These are phyloP conservation scores for Megaceryle torquata DNA, from an alignment of 2,113 vertebrate genomes.

Conservation along the genomic window DNA sequence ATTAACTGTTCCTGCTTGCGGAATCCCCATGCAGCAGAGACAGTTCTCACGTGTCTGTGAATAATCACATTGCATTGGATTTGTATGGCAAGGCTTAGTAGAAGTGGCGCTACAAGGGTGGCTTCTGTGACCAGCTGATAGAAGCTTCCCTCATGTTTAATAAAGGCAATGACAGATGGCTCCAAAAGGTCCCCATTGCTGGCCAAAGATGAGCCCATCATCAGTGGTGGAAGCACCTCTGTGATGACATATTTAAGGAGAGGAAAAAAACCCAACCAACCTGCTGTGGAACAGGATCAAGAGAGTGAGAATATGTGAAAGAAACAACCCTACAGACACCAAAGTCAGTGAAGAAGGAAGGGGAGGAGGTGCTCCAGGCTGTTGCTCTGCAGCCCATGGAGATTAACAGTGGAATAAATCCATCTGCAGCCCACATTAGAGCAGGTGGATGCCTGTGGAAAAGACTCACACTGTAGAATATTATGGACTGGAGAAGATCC, in stretches of 20 bases:
- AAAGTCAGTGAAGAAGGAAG: not conserved
- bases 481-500: not conserved
- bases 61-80: rapidly evolving
- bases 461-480: not conserved
- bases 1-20: not conserved
- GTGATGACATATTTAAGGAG: not conserved
- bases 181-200: rapidly evolving
- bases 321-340: not conserved
- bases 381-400: rapidly evolving
- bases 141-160: rapidly evolving
- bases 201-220: not conserved
- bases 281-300: rapidly evolving
- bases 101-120: rapidly evolving
- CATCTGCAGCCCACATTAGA: rapidly evolving
- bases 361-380: not conserved
- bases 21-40: not conserved
- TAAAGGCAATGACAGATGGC: rapidly evolving
- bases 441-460: not conserved
- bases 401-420: not conserved
- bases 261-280: not conserved
- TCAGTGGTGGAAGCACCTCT: rapidly evolving
- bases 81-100: not conserved
- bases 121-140: not conserved
- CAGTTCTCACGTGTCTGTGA: not conserved
- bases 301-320: not conserved